Conservation (phyloP, 2,888 invertebrate genomes). For the Drosophila flavopinicola region DNA sequence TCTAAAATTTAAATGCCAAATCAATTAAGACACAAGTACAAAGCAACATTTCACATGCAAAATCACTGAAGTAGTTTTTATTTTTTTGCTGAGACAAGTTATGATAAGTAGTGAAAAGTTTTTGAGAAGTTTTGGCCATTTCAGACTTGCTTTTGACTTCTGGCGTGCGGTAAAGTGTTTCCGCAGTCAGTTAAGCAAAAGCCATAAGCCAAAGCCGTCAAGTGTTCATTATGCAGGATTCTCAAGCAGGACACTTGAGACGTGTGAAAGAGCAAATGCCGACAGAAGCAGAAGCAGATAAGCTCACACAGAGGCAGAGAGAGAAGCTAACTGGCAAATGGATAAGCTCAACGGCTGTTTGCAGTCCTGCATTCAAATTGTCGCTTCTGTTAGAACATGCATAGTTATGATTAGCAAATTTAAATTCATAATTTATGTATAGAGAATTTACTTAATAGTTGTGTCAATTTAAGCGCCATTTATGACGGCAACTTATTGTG, state of each 20-base stretch:
- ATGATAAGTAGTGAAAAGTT: constrained; percentile 21
- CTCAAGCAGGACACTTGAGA: constrained; percentile 16
- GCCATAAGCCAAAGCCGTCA: constrained; percentile 55
- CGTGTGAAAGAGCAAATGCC: constrained; percentile 15
- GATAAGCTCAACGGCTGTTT: constrained; percentile 3
- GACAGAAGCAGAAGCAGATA: constrained; percentile 1
- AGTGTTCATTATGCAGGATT: constrained; percentile 66
- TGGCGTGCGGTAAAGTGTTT: constrained; percentile 41
- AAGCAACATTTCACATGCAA: background rate
- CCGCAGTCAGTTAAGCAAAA: constrained; percentile 33
- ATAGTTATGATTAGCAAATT: background rate
- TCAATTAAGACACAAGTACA: constrained; percentile 5
- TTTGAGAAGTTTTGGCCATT: constrained; percentile 18
- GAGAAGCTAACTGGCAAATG: constrained; percentile 4
- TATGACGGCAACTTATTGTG: constrained; percentile 15
- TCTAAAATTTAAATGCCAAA: background rate
- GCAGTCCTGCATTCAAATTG: background rate
- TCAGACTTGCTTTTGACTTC: constrained; percentile 50
- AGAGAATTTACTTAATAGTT: constrained; percentile 2
- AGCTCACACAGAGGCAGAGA: background rate
- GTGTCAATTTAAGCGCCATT: background rate
- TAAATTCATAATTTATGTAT: no score
- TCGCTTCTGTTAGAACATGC: background rate
- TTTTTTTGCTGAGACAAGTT: constrained; percentile 15
- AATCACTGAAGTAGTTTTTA: background rate